Evolutionary conservation across 2,888 invertebrate species (phyloP).

Genomic region (Enoplolaimus lenunculus): DNA sequence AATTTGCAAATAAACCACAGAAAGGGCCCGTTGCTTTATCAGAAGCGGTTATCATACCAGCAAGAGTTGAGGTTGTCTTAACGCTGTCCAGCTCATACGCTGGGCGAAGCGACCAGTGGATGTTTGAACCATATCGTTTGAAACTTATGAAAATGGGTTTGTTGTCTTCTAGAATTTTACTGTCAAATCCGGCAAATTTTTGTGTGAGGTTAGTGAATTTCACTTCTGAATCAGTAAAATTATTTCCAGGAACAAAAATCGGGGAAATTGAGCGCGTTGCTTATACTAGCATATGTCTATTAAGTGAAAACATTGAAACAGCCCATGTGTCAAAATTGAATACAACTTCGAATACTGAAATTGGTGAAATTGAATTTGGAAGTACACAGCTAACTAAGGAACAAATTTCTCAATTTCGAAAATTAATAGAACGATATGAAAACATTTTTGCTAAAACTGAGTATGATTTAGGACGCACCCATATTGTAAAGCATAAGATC

Average conservation of each 20-base stretch:
- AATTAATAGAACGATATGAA: not conserved
- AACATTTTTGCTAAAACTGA: not conserved
- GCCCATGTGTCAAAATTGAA: not conserved
- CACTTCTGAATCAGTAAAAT: not conserved
- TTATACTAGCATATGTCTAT: not conserved
- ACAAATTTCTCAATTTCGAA: not conserved
- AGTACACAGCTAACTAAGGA: not conserved
- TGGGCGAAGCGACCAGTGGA: not conserved
- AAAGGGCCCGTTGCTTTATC: not conserved
- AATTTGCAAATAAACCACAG: too few species aligned
- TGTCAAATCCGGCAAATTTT: not conserved
- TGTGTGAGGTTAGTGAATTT: not conserved
- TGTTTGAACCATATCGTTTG: not conserved
- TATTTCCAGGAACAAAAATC: not conserved
- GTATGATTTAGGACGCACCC: not conserved
- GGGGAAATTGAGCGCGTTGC: not conserved
- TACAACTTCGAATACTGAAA: not conserved
- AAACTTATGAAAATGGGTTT: not conserved
- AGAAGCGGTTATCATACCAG: not conserved
- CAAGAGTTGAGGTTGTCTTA: not conserved
- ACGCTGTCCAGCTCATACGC: not conserved
- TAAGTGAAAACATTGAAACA: not conserved
- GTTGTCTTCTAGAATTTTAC: not conserved
- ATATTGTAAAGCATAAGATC: not conserved
- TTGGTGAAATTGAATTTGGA: too few species aligned